Percentiles rank a stretch among this genome's conserved stretches.
phyloP scores from a whole-genome alignment of 2,797 vertebrate species.

The Dipus sagitta region DNA sequence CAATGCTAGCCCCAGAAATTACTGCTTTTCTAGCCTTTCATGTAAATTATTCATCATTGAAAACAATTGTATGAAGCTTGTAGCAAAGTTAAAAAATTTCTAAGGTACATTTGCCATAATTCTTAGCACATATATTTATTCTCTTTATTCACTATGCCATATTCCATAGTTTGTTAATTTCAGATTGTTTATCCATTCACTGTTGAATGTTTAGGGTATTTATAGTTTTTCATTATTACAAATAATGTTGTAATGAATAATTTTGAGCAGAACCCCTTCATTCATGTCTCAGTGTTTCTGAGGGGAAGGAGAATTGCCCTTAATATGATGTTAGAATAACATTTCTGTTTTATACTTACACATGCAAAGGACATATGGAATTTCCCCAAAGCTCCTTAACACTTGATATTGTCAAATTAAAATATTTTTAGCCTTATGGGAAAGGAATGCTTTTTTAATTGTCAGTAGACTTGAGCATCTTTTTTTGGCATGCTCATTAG shows the following conservation, averaged over 20 bases:
- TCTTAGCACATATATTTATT: conserved; percentile 10
- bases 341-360: conserved; percentile 14
- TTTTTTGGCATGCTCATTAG: neutral
- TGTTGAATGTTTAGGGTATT: conserved; percentile 3
- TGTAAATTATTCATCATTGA: neutral
- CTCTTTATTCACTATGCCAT: conserved; percentile 17
- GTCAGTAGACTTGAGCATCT: conserved; percentile 8
- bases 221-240: conserved; percentile 29
- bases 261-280: neutral
- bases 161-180: conserved; percentile 48
- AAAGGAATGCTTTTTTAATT: conserved; percentile 58
- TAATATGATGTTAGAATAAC: conserved; percentile 31
- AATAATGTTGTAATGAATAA: conserved; percentile 1
- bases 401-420: conserved; percentile 44
- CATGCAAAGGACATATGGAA: neutral
- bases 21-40: conserved; percentile 54
- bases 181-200: neutral
- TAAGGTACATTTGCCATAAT: neutral
- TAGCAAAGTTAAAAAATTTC: conserved; percentile 36
- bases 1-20: neutral
- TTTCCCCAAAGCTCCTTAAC: neutral
- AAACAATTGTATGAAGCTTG: neutral
- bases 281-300: neutral
- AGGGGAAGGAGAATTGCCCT: neutral
- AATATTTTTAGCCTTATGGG: conserved; percentile 3